Conservation (phyloP, 2,113 vertebrate genomes). For the Illadopsis cleaveri region DNA sequence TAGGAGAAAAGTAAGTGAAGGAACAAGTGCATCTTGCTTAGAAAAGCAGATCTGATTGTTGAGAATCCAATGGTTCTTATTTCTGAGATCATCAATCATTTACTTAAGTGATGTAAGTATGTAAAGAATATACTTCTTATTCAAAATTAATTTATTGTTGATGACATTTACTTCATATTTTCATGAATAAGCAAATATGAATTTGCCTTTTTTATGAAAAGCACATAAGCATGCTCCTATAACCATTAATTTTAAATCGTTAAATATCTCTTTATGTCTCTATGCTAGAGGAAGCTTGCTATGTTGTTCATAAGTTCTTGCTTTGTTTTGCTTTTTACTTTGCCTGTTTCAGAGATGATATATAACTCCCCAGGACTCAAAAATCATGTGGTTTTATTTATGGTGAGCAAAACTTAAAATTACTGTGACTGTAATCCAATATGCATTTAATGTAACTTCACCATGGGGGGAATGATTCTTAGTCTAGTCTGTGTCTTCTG, state of each 20-base stretch:
- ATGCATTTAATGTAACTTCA: neutral
- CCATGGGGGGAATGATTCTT: neutral
- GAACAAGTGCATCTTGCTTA: neutral
- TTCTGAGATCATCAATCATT: neutral
- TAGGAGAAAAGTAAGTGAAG: neutral
- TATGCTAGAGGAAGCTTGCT: neutral
- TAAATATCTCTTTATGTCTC: neutral
- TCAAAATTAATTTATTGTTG: neutral
- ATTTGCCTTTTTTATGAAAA: neutral
- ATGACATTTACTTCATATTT: neutral
- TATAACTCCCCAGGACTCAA: neutral
- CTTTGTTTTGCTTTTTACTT: neutral
- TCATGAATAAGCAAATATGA: neutral
- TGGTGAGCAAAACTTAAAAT: neutral
- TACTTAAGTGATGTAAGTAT: neutral
- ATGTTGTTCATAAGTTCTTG: neutral
- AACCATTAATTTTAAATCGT: neutral
- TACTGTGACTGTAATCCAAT: neutral
- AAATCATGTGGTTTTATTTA: neutral
- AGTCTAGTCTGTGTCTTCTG: neutral
- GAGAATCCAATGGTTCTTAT: neutral
- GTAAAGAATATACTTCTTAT: neutral
- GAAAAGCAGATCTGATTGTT: neutral
- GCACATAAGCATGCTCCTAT: neutral
- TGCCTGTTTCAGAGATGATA: neutral